Percentiles rank a stretch among this genome's conserved stretches.
Evolutionary conservation across 2,888 invertebrate genomes (phyloP).

Genomic region (Hydropsyche betteni): DNA sequence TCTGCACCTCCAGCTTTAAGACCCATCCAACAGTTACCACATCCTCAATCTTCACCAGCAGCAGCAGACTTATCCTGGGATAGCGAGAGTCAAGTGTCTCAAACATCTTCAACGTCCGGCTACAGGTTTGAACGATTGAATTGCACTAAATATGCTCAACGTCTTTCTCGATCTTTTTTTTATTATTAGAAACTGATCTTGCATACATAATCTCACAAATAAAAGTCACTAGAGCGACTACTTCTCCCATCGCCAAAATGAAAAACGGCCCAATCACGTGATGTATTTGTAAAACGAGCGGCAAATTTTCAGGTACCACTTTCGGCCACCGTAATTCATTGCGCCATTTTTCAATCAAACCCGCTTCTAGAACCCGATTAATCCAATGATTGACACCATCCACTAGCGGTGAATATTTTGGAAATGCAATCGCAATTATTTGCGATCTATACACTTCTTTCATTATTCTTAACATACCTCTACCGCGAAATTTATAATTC

Average conservation of each 20-base stretch:
- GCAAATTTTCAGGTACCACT: constrained; percentile 9
- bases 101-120: constrained; percentile 87
- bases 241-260: constrained; percentile 37
- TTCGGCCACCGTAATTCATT: constrained; percentile 26
- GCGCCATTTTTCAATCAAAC: constrained; percentile 45
- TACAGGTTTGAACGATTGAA: constrained; percentile 67
- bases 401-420: constrained; percentile 39
- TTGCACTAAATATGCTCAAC: no score
- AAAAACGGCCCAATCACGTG: constrained; percentile 43
- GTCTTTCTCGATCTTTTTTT: not conserved
- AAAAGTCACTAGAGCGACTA: constrained; percentile 35
- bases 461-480: constrained; percentile 40
- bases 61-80: constrained; percentile 80
- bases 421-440: constrained; percentile 39
- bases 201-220: constrained; percentile 37
- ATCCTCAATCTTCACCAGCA: constrained; percentile 55
- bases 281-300: constrained; percentile 34
- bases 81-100: constrained; percentile 77
- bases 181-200: not conserved
- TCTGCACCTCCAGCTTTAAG: constrained; percentile 54
- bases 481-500: constrained; percentile 36
- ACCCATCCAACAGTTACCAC: constrained; percentile 46
- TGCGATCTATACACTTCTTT: constrained; percentile 43
- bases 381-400: constrained; percentile 41
- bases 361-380: constrained; percentile 39